Percentiles rank a stretch among this genome's conserved stretches.
Conservation (phyloP, 2,888 invertebrate genomes). For the Meiosimyza platycephala region DNA sequence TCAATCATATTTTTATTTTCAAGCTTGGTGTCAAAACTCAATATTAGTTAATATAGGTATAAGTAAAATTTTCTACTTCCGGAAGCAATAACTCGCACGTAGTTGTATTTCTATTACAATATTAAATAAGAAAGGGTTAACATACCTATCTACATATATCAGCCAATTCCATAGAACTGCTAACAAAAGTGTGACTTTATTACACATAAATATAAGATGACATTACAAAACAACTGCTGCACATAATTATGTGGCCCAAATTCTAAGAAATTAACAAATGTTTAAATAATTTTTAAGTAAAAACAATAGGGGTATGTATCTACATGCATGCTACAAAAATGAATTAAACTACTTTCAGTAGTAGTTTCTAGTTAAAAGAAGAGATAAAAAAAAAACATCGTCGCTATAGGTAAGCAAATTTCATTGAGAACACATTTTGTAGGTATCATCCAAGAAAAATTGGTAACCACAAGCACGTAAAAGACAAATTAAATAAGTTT, state of each 20-base stretch:
- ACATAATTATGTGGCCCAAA: background rate
- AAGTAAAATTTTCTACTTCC: background rate
- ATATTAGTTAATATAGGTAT: too few relatives aligned
- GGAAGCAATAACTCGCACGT: background rate
- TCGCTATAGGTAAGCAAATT: background rate
- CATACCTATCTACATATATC: too few relatives aligned
- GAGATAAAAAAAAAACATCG: background rate
- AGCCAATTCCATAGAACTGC: background rate
- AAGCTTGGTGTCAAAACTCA: too few relatives aligned
- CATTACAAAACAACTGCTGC: slow-evolving; percentile 1
- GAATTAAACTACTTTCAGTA: slow-evolving; percentile 2
- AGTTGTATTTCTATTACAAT: background rate
- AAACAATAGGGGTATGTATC: background rate
- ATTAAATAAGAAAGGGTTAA: background rate
- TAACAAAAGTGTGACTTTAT: slow-evolving; percentile 17
- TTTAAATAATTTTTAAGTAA: background rate
- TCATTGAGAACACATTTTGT: slow-evolving; percentile 10
- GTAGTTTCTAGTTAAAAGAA: slow-evolving; percentile 8
- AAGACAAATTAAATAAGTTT: slow-evolving; percentile 44
- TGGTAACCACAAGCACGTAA: slow-evolving; percentile 49
- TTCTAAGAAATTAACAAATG: background rate
- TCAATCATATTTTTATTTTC: too few relatives aligned
- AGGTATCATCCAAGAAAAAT: background rate
- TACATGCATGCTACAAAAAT: background rate
- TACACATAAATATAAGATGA: slow-evolving; percentile 13